Conservation (phyloP, 1,140 invertebrate species). For the Colletes gigas region DNA sequence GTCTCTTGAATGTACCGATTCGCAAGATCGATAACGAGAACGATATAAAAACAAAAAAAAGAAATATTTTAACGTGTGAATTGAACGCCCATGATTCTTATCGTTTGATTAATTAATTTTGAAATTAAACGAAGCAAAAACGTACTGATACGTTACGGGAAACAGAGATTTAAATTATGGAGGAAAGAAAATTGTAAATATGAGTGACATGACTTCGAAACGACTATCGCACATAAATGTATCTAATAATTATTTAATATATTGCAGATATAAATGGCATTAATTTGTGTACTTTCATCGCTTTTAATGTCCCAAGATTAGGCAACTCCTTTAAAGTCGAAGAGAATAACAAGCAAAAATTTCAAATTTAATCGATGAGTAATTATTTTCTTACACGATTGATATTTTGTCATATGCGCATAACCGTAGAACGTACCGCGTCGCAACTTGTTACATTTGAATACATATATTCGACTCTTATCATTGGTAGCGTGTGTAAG, state of each 20-base stretch:
- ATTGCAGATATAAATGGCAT: conserved; percentile 73
- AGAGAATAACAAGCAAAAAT: neutral
- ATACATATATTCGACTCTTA: neutral
- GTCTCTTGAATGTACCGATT: conserved; percentile 26
- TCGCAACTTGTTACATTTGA: neutral
- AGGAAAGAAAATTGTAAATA: conserved; percentile 69
- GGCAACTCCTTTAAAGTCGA: neutral
- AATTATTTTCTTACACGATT: neutral
- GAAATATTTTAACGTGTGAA: conserved; percentile 23
- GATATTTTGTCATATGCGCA: neutral
- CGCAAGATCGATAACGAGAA: conserved; percentile 7
- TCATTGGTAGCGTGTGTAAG: neutral
- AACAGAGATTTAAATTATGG: conserved; percentile 36
- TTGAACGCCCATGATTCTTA: conserved; percentile 1
- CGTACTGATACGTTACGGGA: conserved; percentile 21
- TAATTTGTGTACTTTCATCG: conserved; percentile 3
- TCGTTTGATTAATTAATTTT: conserved; percentile 12
- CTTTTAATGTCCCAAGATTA: neutral
- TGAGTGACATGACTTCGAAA: conserved; percentile 67
- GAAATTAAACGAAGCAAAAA: neutral
- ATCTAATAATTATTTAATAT: conserved; percentile 78
- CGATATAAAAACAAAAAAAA: conserved; percentile 14
- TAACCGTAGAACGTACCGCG: neutral
- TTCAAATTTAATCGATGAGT: no score
- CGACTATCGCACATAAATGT: conserved; percentile 72